Conservation (phyloP, 2,113 vertebrate genomes). For the Sterrhoptilus dennistouni region DNA sequence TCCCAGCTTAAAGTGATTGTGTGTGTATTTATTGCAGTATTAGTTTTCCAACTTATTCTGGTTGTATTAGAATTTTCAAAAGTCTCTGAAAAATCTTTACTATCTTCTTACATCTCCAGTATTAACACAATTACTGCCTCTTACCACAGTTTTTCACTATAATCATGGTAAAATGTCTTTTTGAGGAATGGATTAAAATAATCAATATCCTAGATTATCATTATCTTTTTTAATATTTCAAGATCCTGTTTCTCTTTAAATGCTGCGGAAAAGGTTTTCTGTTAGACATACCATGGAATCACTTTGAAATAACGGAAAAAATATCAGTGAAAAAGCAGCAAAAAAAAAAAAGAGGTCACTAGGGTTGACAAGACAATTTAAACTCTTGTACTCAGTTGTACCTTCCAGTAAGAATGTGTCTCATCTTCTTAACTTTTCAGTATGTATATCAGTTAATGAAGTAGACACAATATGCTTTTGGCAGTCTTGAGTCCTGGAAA, state of each 20-base stretch:
- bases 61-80: not conserved
- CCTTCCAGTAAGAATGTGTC: not conserved
- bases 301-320: not conserved
- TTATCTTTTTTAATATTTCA: not conserved
- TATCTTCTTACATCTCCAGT: not conserved
- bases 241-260: not conserved
- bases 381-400: not conserved
- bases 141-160: not conserved
- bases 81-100: not conserved
- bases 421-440: not conserved
- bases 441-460: not conserved
- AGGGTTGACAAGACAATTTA: not conserved
- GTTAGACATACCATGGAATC: not conserved
- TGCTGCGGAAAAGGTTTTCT: not conserved
- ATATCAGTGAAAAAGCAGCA: not conserved
- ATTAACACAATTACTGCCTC: not conserved
- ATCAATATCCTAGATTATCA: not conserved
- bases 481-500: not conserved
- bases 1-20: not conserved
- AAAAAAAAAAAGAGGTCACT: not conserved
- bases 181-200: not conserved
- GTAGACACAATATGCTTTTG: not conserved
- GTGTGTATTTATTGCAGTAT: rapidly evolving
- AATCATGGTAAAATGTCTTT: not conserved
- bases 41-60: not conserved